Conservation (phyloP, 2,113 vertebrate species). For the Alligator sinensis region DNA sequence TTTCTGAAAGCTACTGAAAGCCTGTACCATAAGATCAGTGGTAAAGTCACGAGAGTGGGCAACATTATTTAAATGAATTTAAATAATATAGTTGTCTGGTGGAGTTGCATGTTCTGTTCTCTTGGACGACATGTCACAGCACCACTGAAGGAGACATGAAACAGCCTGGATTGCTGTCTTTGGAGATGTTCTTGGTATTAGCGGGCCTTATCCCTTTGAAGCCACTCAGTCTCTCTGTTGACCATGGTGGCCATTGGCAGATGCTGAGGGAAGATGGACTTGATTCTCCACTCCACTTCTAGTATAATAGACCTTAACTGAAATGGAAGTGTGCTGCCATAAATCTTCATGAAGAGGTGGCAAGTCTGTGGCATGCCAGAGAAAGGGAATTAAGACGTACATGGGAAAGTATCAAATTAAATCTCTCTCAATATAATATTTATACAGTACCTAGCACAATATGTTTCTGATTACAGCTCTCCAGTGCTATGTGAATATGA, state of each 20-base stretch:
- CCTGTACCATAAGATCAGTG: no score
- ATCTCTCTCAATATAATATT: background rate
- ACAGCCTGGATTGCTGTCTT: background rate
- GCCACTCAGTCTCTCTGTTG: background rate
- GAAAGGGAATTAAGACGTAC: background rate
- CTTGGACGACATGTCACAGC: background rate
- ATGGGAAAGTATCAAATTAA: background rate
- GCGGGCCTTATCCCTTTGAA: background rate
- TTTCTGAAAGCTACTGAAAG: no score
- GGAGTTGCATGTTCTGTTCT: background rate
- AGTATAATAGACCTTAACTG: background rate
- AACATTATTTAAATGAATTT: background rate
- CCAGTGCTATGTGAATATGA: background rate
- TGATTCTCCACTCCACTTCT: background rate
- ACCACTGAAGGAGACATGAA: background rate
- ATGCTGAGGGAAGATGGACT: background rate
- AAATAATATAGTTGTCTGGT: background rate
- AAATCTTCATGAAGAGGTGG: background rate
- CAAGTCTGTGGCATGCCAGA: background rate
- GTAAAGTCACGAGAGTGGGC: no score
- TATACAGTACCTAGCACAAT: background rate
- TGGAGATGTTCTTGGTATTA: background rate
- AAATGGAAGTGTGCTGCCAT: background rate
- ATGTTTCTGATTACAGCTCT: fast-evolving
- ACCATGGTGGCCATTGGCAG: background rate